Evolutionary conservation across 2,113 vertebrate genomes (phyloP).

Genomic region (Ptyas mucosa): DNA sequence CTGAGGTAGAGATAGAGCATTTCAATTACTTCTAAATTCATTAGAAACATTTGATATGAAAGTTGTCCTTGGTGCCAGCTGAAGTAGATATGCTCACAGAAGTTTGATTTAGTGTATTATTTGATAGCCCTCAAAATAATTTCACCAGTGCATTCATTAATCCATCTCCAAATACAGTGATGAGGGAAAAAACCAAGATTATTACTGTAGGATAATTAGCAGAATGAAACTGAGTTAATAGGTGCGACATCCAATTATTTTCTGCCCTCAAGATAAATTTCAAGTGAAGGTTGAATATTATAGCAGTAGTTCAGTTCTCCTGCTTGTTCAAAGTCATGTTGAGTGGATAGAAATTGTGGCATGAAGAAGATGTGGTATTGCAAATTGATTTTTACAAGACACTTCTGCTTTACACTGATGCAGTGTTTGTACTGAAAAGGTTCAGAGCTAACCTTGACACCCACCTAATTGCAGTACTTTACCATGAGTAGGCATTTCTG

Average conservation of each 20-base stretch:
- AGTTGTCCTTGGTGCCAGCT: conserved; percentile 15
- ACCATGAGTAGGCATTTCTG: background rate
- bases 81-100: conserved; percentile 18
- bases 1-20: background rate
- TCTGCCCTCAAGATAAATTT: conserved; percentile 74
- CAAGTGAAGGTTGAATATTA: conserved; percentile 63
- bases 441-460: background rate
- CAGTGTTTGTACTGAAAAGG: background rate
- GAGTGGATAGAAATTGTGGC: conserved; percentile 36
- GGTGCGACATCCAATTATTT: conserved; percentile 81
- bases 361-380: conserved; percentile 23
- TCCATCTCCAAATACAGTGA: conserved; percentile 66
- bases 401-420: conserved; percentile 12
- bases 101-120: conserved; percentile 55
- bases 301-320: conserved; percentile 52
- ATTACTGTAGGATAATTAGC: conserved; percentile 74
- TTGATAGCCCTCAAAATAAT: conserved; percentile 65
- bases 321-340: conserved; percentile 39
- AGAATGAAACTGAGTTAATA: conserved; percentile 75
- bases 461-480: background rate
- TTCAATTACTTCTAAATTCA: conserved; percentile 4
- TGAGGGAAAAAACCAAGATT: conserved; percentile 49
- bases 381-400: conserved; percentile 23
- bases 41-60: conserved; percentile 6
- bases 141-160: conserved; percentile 65